Percentiles rank a stretch among this genome's conserved stretches.
Evolutionary conservation across 1,140 invertebrate species (phyloP).

Genomic region (Drosophila parabipectinata): DNA sequence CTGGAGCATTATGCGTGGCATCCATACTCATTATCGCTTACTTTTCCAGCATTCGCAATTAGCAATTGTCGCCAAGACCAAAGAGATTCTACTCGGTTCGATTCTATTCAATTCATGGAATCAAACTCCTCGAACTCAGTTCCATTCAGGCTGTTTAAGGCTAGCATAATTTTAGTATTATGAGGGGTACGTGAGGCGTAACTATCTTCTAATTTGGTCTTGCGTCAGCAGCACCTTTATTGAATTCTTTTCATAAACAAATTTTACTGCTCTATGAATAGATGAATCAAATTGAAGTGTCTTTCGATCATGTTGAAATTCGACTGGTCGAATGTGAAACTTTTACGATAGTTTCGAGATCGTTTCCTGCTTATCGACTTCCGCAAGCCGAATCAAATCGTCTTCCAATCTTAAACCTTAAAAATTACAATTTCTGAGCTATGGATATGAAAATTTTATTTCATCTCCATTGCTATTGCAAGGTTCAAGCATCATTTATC

Average conservation of each 20-base stretch:
- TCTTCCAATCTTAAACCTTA: not conserved
- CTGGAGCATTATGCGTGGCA: constrained; percentile 66
- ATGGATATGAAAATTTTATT: not conserved
- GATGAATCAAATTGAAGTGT: constrained; percentile 35
- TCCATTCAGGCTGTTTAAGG: constrained; percentile 53
- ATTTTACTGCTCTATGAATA: constrained; percentile 18
- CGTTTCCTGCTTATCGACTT: constrained; percentile 31
- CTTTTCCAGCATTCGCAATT: constrained; percentile 60
- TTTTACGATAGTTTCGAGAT: constrained; percentile 59
- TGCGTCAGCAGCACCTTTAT: constrained; percentile 55
- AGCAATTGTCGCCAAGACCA: constrained; percentile 42
- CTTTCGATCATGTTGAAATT: constrained; percentile 34
- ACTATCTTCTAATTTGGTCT: constrained; percentile 5
- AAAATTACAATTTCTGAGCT: not conserved
- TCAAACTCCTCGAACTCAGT: constrained; percentile 27
- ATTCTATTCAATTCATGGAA: constrained; percentile 17
- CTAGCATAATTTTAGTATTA: constrained; percentile 70
- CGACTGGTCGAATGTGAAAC: constrained; percentile 13
- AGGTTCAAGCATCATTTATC: not conserved
- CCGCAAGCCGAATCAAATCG: constrained; percentile 36
- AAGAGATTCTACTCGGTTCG: constrained; percentile 36
- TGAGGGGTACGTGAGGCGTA: constrained; percentile 59
- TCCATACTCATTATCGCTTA: constrained; percentile 65
- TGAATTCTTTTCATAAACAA: constrained; percentile 44
- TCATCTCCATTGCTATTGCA: not conserved